Evolutionary conservation across 2,888 invertebrate genomes (phyloP).

Genomic region (Platerodrilus igneus): DNA sequence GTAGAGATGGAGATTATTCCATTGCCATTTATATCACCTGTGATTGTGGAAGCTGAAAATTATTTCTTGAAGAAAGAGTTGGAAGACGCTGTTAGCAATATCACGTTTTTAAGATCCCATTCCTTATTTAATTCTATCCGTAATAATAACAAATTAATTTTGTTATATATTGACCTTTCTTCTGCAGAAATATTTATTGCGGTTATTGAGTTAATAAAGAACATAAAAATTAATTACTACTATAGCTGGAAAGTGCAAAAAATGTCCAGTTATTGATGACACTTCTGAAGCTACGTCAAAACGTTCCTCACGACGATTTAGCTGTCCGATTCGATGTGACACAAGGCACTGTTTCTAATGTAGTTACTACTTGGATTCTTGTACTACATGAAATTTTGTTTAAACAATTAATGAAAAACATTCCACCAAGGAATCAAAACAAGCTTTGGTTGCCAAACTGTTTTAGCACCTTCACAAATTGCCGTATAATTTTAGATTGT

Average conservation of each 20-base stretch:
- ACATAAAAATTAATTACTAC: no score
- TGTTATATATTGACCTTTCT: no score
- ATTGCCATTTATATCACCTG: no score
- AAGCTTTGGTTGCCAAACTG: slow-evolving; percentile 15
- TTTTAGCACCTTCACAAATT: slow-evolving; percentile 15
- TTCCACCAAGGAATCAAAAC: slow-evolving; percentile 18
- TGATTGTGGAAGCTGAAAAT: no score
- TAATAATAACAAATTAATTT: no score
- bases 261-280: slow-evolving; percentile 20
- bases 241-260: slow-evolving; percentile 9
- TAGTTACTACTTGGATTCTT: slow-evolving; percentile 14
- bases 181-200: no score
- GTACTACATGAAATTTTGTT: slow-evolving; percentile 15
- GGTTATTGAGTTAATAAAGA: no score
- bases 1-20: no score
- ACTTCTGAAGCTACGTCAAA: slow-evolving; percentile 22
- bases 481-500: slow-evolving; percentile 18
- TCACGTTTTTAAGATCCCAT: no score
- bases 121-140: no score
- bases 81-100: no score
- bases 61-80: no score
- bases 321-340: slow-evolving; percentile 12
- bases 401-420: slow-evolving; percentile 11
- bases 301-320: slow-evolving; percentile 18
- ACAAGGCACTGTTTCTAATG: slow-evolving; percentile 10